Evolutionary conservation across 2,797 vertebrate species (phyloP).

Genomic region (Sebastolobus altivelis): DNA sequence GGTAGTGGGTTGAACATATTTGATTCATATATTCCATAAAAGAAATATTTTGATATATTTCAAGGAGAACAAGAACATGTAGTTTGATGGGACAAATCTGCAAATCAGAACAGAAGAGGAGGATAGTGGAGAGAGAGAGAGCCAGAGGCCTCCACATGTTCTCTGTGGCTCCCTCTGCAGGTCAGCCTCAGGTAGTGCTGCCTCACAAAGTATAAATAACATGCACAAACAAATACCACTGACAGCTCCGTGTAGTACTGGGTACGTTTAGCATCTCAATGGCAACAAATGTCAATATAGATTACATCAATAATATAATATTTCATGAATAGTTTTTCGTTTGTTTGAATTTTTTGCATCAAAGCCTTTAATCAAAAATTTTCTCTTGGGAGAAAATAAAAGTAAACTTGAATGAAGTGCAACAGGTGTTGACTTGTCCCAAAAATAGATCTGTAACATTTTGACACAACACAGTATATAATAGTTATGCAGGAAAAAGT

Average conservation of each 20-base stretch:
- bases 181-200: slow-evolving; percentile 1
- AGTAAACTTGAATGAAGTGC: not conserved
- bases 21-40: too few relatives aligned
- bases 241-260: not conserved
- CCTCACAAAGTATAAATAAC: not conserved
- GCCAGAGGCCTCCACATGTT: not conserved
- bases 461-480: not conserved
- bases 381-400: not conserved
- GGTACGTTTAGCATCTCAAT: not conserved
- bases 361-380: not conserved
- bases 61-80: too few relatives aligned
- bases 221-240: not conserved
- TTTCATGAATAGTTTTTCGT: not conserved
- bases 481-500: not conserved
- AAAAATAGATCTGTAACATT: not conserved
- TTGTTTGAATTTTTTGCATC: not conserved
- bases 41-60: too few relatives aligned
- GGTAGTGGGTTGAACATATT: too few relatives aligned
- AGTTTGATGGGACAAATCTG: not conserved
- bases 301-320: not conserved
- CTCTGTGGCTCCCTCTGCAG: slow-evolving; percentile 63
- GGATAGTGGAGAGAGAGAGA: not conserved
- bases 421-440: too few relatives aligned
- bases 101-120: not conserved
- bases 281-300: not conserved